Base-by-base conservation (phyloP, 2,113 vertebrate genomes). In the Planiliza haematocheilus region DNA sequence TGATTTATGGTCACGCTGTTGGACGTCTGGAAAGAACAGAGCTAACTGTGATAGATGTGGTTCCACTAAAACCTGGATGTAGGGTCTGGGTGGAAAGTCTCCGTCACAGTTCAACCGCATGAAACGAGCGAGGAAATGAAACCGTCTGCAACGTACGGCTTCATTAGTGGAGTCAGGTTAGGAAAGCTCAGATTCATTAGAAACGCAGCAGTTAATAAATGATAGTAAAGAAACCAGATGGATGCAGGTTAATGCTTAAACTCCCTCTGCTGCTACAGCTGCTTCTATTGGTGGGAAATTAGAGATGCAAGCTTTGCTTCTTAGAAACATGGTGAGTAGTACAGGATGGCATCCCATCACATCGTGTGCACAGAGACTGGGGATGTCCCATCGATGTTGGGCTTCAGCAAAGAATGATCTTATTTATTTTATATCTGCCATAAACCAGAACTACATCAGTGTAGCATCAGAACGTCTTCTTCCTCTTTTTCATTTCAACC, bases 21-120 rank as follows among this genome's bases (percentile, higher is more conserved):
- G 12, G 52, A 10, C 56, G 18, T 8, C 8, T 70, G 73, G 77
- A 70, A 81, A 77, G 59, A 51, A 30, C 48, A 0, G 53, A 30
- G 38, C 64, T 36, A 57, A 51, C 59, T 4, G 34, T 13, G 45
- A 12, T 42, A 20, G 49, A 13, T 65, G 1, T 1, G 34, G 58
- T 4, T 36, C 46, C 69, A 58, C 30, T 0, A 8, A 56, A 74
- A 61, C 48, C 65, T 30, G 24, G 24, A 3, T 30, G 24, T 30
- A 24, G 43, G 36, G 66, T 49, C 37, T 2, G 57, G 58, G 38
- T 70, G 82, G 73, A 84, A 77, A 77, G 55, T 56, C 49, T 45
- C 34, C 14, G 5, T 62, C 2, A 48, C 45, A 7, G 43, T 62
- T 17, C 7, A 17, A 41, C 24, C 5, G 12, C 77, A 60, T 46